Percentiles rank a stretch among this genome's conserved stretches.
Evolutionary conservation across 1,140 invertebrate species (phyloP).

Genomic region (Danaus melanippus): DNA sequence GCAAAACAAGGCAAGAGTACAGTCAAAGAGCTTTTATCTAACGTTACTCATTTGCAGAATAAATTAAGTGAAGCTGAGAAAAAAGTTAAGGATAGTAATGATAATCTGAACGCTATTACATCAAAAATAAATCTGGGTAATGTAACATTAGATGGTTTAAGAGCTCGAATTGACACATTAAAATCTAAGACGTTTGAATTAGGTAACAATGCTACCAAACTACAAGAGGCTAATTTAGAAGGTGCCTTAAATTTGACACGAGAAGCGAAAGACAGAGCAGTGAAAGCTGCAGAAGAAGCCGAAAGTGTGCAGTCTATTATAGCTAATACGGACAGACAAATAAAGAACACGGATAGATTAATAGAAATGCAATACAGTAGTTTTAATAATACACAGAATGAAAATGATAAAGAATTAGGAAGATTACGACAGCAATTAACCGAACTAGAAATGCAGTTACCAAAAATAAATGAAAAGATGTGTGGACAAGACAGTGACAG

Average conservation of each 20-base stretch:
- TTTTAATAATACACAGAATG: slow-evolving; percentile 80
- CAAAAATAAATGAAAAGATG: slow-evolving; percentile 89
- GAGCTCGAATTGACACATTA: slow-evolving; percentile 80
- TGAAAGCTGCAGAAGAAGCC: slow-evolving; percentile 79
- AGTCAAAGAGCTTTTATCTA: slow-evolving; percentile 75
- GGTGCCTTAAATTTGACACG: slow-evolving; percentile 93
- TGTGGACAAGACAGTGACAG: slow-evolving; percentile 89
- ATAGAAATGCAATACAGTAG: slow-evolving; percentile 79
- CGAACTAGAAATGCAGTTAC: slow-evolving; percentile 80
- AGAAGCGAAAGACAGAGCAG: slow-evolving; percentile 80
- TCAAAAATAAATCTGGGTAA: slow-evolving; percentile 85
- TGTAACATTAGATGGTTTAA: slow-evolving; percentile 82
- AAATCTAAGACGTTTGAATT: slow-evolving; percentile 82
- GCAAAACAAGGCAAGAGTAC: slow-evolving; percentile 82
- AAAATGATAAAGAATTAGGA: slow-evolving; percentile 78
- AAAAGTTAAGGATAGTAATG: slow-evolving; percentile 69
- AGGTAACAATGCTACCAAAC: slow-evolving; percentile 88
- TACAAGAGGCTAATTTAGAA: slow-evolving; percentile 96
- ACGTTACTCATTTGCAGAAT: slow-evolving; percentile 63
- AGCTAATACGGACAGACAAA: slow-evolving; percentile 84
- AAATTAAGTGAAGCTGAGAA: slow-evolving; percentile 62
- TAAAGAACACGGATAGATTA: slow-evolving; percentile 86
- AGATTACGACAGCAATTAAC: slow-evolving; percentile 75
- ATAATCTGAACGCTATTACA: slow-evolving; percentile 82
- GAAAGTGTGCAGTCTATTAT: slow-evolving; percentile 76